phyloP scores from a whole-genome alignment of 2,113 vertebrate genomes.

The Pseudolaguvia tuberculata region DNA sequence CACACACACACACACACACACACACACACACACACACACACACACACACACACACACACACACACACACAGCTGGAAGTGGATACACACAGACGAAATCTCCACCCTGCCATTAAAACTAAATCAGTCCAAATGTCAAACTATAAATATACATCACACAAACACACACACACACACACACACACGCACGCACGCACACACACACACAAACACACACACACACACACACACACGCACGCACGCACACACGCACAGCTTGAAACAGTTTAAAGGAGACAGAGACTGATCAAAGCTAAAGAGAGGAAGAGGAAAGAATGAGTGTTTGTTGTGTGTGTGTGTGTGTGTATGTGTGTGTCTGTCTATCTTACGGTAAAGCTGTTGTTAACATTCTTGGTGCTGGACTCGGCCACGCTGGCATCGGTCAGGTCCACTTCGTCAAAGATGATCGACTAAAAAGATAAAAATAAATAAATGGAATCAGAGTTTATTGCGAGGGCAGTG shows the following conservation, averaged over 20 bases:
- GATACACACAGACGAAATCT: slow-evolving; percentile 36
- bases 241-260: no score
- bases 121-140: no score
- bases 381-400: slow-evolving; percentile 98
- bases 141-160: no score
- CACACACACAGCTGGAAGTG: not conserved
- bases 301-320: not conserved
- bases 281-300: not conserved
- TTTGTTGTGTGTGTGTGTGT: slow-evolving; percentile 22
- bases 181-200: no score
- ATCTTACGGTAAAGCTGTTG: slow-evolving; percentile 95
- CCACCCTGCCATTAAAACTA: slow-evolving; percentile 48
- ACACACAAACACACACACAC: no score
- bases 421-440: slow-evolving; percentile 96
- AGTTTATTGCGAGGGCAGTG: no score
- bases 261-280: slow-evolving; percentile 19
- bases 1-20: no score
- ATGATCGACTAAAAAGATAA: slow-evolving; percentile 84
- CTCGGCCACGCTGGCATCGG: slow-evolving; percentile 93
- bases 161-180: no score
- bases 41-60: no score
- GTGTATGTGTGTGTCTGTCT: slow-evolving; percentile 28
- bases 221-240: no score
- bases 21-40: no score
- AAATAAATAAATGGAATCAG: not conserved